Conservation (phyloP, 2,113 vertebrate genomes). For the Scolopax mira region DNA sequence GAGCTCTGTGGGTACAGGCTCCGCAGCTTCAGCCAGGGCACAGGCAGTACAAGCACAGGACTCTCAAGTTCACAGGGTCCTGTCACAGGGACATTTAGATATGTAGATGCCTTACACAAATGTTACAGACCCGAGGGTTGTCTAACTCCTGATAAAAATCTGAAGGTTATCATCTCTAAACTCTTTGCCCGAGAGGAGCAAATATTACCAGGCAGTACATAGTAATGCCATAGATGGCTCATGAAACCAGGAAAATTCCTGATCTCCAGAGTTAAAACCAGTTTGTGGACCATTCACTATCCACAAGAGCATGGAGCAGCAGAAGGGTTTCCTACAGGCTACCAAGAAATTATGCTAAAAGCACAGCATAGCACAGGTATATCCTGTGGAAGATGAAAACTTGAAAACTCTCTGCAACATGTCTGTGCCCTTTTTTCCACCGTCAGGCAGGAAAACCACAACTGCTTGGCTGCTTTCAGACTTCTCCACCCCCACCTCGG, state of each 20-base stretch:
- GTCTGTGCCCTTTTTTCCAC: background rate
- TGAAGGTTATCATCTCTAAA: background rate
- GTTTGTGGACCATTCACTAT: background rate
- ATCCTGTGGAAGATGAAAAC: background rate
- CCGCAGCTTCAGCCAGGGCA: background rate
- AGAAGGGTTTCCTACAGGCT: background rate
- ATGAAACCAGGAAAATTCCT: background rate
- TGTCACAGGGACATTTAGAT: background rate
- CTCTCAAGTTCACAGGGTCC: background rate
- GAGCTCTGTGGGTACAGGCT: background rate
- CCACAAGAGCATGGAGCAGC: background rate
- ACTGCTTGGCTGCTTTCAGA: background rate
- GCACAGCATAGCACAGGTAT: background rate
- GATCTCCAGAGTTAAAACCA: background rate
- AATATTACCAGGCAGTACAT: background rate
- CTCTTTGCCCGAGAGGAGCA: background rate
- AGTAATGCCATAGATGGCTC: background rate
- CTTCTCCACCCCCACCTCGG: background rate
- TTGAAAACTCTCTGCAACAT: background rate
- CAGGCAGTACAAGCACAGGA: accelerated
- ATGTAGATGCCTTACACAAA: background rate
- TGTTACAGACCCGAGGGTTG: accelerated
- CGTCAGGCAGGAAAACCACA: background rate
- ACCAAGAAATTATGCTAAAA: background rate
- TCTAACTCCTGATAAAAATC: background rate